Percentiles rank a stretch among this genome's conserved stretches.
Evolutionary conservation across 1,140 invertebrate genomes (phyloP).

Genomic region (Bombus confusus): DNA sequence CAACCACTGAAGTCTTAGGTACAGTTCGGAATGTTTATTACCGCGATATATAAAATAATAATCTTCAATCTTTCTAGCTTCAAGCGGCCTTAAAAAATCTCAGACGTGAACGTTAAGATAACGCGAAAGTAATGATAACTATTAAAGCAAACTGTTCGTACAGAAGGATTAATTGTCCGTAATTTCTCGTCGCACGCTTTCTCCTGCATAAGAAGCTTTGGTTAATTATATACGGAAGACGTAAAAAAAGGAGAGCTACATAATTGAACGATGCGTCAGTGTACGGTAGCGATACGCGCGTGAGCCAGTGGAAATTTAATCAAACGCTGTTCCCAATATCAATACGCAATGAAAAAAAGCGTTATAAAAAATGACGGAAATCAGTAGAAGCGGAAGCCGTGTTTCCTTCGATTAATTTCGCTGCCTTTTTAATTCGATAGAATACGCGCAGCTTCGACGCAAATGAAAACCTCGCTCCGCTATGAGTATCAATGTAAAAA

Average conservation of each 20-base stretch:
- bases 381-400: not conserved
- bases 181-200: not conserved
- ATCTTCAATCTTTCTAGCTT: too few relatives aligned
- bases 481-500: not conserved
- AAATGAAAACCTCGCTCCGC: slow-evolving; percentile 5
- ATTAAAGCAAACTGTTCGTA: not conserved
- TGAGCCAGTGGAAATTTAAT: slow-evolving; percentile 36
- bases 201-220: not conserved
- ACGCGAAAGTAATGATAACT: not conserved
- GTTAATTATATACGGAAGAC: slow-evolving; percentile 1
- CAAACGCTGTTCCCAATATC: slow-evolving; percentile 21
- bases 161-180: not conserved
- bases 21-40: too few relatives aligned
- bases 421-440: not conserved
- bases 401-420: slow-evolving; percentile 25
- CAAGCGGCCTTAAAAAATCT: too few relatives aligned
- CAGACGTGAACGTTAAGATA: not conserved
- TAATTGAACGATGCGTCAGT: not conserved
- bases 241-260: not conserved
- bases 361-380: not conserved
- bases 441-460: not conserved
- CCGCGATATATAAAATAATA: too few relatives aligned
- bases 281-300: not conserved
- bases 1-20: too few relatives aligned
- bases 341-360: not conserved